Conservation (phyloP, 2,797 vertebrate genomes). For the Leptodactylus fallax region DNA sequence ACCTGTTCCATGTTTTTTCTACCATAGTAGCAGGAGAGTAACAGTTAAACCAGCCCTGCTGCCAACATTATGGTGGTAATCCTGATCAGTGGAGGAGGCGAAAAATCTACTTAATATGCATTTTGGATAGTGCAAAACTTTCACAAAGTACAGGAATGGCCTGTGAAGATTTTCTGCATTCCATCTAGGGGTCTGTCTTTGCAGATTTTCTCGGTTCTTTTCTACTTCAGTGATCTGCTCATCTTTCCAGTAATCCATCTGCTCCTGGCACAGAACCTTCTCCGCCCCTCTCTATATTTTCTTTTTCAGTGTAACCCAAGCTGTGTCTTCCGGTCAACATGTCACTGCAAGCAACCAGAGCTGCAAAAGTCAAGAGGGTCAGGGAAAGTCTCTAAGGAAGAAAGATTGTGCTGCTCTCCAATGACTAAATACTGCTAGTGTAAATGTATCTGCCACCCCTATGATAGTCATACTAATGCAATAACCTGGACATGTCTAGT, state of each 20-base stretch:
- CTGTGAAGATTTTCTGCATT: slow-evolving; percentile 52
- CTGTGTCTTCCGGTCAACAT: slow-evolving; percentile 64
- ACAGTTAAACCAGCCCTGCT: background rate
- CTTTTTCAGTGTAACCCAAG: slow-evolving; percentile 18
- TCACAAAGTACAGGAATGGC: background rate
- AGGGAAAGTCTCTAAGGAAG: background rate
- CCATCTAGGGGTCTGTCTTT: slow-evolving; percentile 33
- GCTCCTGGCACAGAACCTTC: slow-evolving; percentile 36
- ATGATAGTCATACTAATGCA: background rate
- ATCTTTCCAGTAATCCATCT: slow-evolving; percentile 20
- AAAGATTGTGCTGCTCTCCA: background rate
- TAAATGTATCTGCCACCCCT: background rate
- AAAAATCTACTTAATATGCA: background rate
- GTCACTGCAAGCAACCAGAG: slow-evolving; percentile 39
- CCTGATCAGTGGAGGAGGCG: background rate
- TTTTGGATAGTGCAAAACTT: background rate
- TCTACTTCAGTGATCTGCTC: slow-evolving; percentile 63
- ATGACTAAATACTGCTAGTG: background rate
- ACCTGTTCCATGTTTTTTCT: background rate
- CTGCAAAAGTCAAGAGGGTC: slow-evolving; percentile 21
- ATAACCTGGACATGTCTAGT: background rate
- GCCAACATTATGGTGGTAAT: background rate
- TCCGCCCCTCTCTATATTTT: slow-evolving; percentile 25
- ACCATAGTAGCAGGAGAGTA: background rate
- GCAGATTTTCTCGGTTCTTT: slow-evolving; percentile 56